Evolutionary conservation across 2,113 vertebrate genomes (phyloP).

Genomic region (Trogon surrucura): DNA sequence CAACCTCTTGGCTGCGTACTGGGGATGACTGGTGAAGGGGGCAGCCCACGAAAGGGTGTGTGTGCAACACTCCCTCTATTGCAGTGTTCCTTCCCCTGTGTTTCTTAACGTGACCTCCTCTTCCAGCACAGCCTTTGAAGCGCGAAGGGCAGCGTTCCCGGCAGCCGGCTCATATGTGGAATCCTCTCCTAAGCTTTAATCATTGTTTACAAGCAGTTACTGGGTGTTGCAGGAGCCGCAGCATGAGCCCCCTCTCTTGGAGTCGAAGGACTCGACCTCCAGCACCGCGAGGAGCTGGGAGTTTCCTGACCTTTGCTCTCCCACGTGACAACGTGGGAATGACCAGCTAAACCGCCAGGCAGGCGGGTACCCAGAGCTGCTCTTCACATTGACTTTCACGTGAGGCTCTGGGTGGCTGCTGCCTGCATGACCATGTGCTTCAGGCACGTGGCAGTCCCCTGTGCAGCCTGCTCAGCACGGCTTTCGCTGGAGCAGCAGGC

Average conservation of each 20-base stretch:
- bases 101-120: neutral
- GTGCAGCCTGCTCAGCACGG: conserved; percentile 24
- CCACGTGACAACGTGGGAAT: conserved; percentile 2
- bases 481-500: neutral
- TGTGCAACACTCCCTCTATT: conserved; percentile 16
- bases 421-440: conserved; percentile 47
- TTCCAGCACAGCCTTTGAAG: neutral
- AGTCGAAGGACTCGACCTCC: neutral
- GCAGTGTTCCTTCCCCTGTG: neutral
- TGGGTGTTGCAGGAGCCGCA: neutral
- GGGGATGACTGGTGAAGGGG: neutral
- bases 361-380: neutral
- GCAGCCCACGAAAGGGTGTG: neutral
- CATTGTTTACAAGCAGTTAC: neutral
- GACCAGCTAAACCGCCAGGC: neutral
- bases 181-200: neutral
- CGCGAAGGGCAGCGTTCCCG: neutral
- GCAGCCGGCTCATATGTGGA: neutral
- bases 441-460: conserved; percentile 70
- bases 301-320: neutral
- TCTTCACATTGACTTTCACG: conserved; percentile 44
- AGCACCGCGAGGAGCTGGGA: neutral
- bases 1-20: neutral
- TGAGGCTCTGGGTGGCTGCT: conserved; percentile 28
- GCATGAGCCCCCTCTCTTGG: neutral